A percentile compares a stretch with the other conserved stretches of the same genome.
phyloP scores from a whole-genome alignment of 2,888 invertebrate genomes.

The Ryuthela nishihirai region DNA sequence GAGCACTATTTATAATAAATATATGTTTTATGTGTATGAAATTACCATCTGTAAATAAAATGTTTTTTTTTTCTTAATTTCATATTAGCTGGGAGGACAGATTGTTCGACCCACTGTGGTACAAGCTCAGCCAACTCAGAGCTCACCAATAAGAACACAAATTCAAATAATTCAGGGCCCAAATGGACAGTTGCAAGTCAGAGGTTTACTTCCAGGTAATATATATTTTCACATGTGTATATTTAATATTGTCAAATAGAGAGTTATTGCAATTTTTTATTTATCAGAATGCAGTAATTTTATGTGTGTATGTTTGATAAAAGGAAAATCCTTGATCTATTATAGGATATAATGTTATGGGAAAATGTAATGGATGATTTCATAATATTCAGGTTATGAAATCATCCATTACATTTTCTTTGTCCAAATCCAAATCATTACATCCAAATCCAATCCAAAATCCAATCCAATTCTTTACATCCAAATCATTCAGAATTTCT shows the following conservation, averaged over 20 bases:
- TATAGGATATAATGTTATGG: no score
- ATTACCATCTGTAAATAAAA: neutral
- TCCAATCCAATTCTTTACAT: no score
- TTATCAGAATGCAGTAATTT: neutral
- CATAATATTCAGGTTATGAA: no score
- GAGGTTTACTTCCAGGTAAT: conserved; percentile 77
- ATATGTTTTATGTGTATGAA: neutral
- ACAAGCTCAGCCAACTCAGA: conserved; percentile 29
- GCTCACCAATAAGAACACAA: conserved; percentile 52
- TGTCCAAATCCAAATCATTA: no score
- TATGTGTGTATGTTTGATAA: no score
- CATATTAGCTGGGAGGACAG: conserved; percentile 30
- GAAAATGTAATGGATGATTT: no score
- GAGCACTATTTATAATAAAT: no score
- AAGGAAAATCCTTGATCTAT: no score
- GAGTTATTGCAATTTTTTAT: neutral
- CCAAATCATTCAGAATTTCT: no score
- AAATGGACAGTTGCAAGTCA: conserved; percentile 86
- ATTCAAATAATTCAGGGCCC: conserved; percentile 87
- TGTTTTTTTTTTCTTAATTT: neutral
- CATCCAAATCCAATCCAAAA: no score
- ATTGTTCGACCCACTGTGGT: conserved; percentile 40
- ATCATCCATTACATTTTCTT: no score
- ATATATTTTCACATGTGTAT: neutral
- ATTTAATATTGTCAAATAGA: neutral